Percentiles rank a stretch among this genome's conserved stretches.
Evolutionary conservation across 2,888 invertebrate species (phyloP).

Genomic region (Pecten maximus): DNA sequence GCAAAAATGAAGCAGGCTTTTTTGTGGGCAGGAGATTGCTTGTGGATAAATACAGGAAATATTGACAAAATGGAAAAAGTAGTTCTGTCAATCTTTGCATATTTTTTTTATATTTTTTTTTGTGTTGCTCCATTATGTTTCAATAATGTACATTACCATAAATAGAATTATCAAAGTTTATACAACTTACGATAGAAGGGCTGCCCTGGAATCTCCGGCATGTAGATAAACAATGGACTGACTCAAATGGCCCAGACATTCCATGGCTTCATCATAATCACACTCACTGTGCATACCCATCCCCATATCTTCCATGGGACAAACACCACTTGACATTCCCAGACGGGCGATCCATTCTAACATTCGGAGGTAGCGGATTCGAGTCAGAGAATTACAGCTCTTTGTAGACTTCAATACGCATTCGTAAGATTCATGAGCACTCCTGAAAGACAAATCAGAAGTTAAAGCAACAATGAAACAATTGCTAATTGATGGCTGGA

Average conservation of each 20-base stretch:
- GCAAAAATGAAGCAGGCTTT: no score
- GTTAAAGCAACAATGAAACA: no score
- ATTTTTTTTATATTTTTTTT: no score
- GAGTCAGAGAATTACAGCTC: slow-evolving; percentile 39
- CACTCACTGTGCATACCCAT: slow-evolving; percentile 27
- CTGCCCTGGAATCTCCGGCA: background rate
- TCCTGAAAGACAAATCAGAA: background rate
- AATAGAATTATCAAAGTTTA: no score
- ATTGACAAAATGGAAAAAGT: no score
- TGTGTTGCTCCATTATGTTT: no score
- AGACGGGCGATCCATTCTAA: slow-evolving; percentile 36
- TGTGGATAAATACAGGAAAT: no score
- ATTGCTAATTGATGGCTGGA: no score
- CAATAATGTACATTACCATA: no score
- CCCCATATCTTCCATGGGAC: slow-evolving; percentile 36
- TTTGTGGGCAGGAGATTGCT: no score
- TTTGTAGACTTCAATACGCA: slow-evolving; percentile 42
- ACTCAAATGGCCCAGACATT: slow-evolving; percentile 51
- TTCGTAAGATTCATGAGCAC: background rate
- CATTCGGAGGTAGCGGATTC: slow-evolving; percentile 37
- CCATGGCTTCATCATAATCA: slow-evolving; percentile 44
- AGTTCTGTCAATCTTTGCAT: no score
- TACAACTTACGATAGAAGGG: slow-evolving; percentile 51
- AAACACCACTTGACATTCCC: slow-evolving; percentile 38
- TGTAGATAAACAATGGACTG: slow-evolving; percentile 37